Percentiles rank a stretch among this genome's conserved stretches.
phyloP scores from a whole-genome alignment of 2,113 vertebrate genomes.

The Mastomys coucha region DNA sequence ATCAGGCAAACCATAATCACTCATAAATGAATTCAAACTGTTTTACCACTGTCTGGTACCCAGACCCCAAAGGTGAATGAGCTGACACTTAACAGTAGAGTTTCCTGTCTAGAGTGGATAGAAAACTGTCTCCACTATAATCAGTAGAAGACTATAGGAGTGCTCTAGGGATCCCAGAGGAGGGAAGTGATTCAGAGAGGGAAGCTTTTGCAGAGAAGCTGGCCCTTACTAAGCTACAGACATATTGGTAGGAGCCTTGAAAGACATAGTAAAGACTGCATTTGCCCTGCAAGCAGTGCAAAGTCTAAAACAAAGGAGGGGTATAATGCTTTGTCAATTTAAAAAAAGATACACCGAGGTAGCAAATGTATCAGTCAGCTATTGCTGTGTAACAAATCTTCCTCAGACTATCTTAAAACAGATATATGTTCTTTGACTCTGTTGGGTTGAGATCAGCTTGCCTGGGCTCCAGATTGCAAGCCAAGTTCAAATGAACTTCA shows the following conservation, averaged over 20 bases:
- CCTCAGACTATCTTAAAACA: not conserved
- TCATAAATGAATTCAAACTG: not conserved
- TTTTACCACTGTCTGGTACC: not conserved
- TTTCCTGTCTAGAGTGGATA: not conserved
- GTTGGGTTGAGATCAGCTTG: not conserved
- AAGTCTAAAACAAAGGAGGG: slow-evolving; percentile 2
- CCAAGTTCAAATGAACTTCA: not conserved
- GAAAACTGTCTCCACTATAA: not conserved
- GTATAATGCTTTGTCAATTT: not conserved
- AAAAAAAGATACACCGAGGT: not conserved
- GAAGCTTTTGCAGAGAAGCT: slow-evolving; percentile 16
- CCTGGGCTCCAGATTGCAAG: not conserved
- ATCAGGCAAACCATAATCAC: not conserved
- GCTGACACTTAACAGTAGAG: not conserved
- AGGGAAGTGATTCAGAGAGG: not conserved
- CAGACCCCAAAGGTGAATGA: not conserved
- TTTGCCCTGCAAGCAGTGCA: not conserved
- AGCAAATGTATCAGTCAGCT: slow-evolving; percentile 19
- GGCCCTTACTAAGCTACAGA: not conserved
- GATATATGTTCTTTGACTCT: not conserved
- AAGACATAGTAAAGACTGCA: not conserved
- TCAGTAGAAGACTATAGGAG: not conserved
- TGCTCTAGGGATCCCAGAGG: slow-evolving; percentile 1
- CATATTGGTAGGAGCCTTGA: not conserved
- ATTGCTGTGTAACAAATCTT: slow-evolving; percentile 37